Evolutionary conservation across 2,888 invertebrate species (phyloP).

Genomic region (Nomada flava): DNA sequence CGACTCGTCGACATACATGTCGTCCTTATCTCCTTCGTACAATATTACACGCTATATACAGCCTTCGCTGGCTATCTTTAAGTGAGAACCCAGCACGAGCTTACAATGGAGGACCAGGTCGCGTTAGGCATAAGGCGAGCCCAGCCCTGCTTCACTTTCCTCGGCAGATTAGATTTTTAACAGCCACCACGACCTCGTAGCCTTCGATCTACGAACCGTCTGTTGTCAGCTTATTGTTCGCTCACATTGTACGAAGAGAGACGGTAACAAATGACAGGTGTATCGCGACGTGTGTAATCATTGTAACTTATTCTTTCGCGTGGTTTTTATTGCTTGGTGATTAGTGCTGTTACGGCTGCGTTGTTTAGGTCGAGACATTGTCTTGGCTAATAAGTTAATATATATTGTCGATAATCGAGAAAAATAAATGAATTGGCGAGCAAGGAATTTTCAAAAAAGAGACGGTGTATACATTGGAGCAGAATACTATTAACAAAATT

Average conservation of each 20-base stretch:
- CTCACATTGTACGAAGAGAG: neutral
- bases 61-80: slow-evolving; percentile 64
- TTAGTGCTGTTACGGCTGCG: no score
- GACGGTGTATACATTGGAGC: no score
- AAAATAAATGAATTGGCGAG: no score
- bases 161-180: slow-evolving; percentile 63
- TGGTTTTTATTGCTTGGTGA: no score
- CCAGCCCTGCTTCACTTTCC: slow-evolving; percentile 11
- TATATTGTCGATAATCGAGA: no score
- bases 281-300: neutral
- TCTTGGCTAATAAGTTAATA: no score
- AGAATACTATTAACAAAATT: no score
- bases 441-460: no score
- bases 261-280: neutral
- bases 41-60: slow-evolving; percentile 69
- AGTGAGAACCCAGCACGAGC: slow-evolving; percentile 59
- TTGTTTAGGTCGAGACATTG: no score
- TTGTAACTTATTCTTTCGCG: no score
- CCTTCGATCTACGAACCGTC: neutral
- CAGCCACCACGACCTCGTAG: neutral
- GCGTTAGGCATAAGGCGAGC: slow-evolving; percentile 55
- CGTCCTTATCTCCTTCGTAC: slow-evolving; percentile 71
- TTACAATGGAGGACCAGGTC: slow-evolving; percentile 56
- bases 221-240: neutral
- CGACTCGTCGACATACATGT: slow-evolving; percentile 73